phyloP scores from a whole-genome alignment of 1,140 invertebrate species.

The Bombus huntii region DNA sequence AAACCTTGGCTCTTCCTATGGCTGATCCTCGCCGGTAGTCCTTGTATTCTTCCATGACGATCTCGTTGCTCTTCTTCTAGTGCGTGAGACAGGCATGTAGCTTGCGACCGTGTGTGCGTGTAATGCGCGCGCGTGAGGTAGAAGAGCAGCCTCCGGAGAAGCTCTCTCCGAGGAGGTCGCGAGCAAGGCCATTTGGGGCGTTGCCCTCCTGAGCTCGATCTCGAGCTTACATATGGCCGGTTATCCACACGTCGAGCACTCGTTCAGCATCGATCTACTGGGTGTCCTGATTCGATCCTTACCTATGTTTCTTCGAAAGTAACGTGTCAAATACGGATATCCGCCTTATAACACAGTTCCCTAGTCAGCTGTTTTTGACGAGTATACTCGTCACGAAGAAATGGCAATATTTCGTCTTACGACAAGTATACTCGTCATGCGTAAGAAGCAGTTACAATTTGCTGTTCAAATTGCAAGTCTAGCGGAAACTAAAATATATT shows the following conservation, averaged over 20 bases:
- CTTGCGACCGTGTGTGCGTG: background rate
- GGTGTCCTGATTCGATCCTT: constrained; percentile 2
- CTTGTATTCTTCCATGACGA: background rate
- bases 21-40: background rate
- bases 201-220: constrained; percentile 74
- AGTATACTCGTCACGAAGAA: too few relatives aligned
- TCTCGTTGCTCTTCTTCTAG: constrained; percentile 14
- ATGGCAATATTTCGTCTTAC: too few relatives aligned
- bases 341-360: too few relatives aligned
- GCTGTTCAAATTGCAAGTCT: too few relatives aligned
- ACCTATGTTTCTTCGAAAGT: background rate
- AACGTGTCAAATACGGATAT: too few relatives aligned
- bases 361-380: too few relatives aligned
- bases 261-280: constrained; percentile 20
- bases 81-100: constrained; percentile 1
- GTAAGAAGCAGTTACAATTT: too few relatives aligned
- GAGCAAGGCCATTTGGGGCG: constrained; percentile 81
- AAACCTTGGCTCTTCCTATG: background rate
- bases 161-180: constrained; percentile 74
- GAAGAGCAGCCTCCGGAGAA: constrained; percentile 40
- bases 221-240: constrained; percentile 20
- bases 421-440: too few relatives aligned
- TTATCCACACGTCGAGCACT: constrained; percentile 18
- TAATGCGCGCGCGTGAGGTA: background rate
- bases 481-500: too few relatives aligned